Evolutionary conservation across 2,113 vertebrate species (phyloP).

Genomic region (Isurus oxyrinchus): DNA sequence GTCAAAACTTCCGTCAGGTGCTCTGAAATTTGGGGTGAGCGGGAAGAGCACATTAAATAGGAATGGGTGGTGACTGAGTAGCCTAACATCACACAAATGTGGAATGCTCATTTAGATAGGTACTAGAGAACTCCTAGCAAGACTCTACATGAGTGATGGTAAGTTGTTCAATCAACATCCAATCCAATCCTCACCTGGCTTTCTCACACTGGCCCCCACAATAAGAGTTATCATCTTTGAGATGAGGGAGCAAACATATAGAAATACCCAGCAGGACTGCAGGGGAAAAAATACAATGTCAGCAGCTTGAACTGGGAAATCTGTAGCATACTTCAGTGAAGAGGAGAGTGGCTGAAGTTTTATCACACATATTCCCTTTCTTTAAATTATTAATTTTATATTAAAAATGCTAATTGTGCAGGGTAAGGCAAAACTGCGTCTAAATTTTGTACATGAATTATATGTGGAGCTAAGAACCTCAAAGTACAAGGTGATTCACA

Average conservation of each 20-base stretch:
- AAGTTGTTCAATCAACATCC: background rate
- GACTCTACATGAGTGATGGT: background rate
- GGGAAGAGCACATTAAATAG: background rate
- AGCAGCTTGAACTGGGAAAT: background rate
- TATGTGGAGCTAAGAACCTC: background rate
- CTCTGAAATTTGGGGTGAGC: background rate
- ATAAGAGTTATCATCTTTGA: background rate
- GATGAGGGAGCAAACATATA: background rate
- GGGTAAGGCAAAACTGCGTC: background rate
- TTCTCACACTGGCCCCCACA: background rate
- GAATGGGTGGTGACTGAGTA: background rate
- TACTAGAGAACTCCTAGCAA: background rate
- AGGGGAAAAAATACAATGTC: background rate
- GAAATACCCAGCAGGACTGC: background rate
- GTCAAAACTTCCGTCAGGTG: background rate
- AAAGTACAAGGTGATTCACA: background rate
- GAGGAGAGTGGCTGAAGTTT: background rate
- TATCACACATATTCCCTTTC: background rate
- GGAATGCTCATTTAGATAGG: background rate
- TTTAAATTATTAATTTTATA: background rate
- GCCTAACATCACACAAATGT: background rate
- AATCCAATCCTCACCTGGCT: background rate
- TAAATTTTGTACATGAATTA: background rate
- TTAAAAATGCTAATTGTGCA: background rate
- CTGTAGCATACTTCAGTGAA: background rate